Evolutionary conservation across 2,888 invertebrate species (phyloP).

Genomic region (Brenthis hecate): DNA sequence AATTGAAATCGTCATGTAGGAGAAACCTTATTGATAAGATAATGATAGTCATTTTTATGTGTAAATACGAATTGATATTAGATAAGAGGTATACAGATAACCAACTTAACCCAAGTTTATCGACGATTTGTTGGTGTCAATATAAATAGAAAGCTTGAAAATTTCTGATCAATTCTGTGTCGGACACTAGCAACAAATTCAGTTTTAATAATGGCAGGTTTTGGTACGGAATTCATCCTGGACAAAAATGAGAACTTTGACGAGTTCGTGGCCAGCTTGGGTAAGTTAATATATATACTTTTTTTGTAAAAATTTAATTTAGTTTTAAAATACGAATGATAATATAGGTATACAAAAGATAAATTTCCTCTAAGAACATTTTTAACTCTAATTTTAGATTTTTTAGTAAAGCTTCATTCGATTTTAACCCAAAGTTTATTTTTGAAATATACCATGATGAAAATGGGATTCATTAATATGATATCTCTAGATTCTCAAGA

Average conservation of each 20-base stretch:
- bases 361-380: no score
- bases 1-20: neutral
- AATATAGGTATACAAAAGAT: no score
- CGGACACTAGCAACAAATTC: neutral
- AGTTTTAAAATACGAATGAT: no score
- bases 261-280: slow-evolving; percentile 48
- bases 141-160: slow-evolving; percentile 18
- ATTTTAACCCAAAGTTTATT: no score
- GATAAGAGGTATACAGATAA: slow-evolving; percentile 12
- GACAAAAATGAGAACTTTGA: slow-evolving; percentile 52
- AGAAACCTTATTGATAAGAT: neutral
- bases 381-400: no score
- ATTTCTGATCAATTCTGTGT: slow-evolving; percentile 21
- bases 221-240: slow-evolving; percentile 51
- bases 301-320: no score
- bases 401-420: no score
- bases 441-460: no score
- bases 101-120: neutral
- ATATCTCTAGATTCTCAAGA: no score
- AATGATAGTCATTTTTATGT: slow-evolving; percentile 4
- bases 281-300: slow-evolving; percentile 43
- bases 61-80: slow-evolving; percentile 19
- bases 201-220: slow-evolving; percentile 51
- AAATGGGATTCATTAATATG: no score
- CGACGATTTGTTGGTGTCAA: slow-evolving; percentile 13